Evolutionary conservation across 2,888 invertebrate genomes (phyloP).

Genomic region (Sinodicranocentrus sp.): DNA sequence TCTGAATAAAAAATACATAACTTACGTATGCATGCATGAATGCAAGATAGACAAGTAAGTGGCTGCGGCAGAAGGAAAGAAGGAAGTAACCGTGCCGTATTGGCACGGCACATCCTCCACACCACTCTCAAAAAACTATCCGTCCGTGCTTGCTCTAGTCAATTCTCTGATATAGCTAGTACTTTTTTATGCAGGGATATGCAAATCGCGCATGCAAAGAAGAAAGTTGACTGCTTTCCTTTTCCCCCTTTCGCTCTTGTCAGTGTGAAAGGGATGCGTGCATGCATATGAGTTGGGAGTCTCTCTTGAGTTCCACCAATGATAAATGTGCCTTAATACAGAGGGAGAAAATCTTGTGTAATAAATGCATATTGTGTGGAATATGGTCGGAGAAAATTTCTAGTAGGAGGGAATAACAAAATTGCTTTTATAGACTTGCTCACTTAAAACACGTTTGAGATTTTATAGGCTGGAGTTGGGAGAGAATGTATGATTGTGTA

Average conservation of each 20-base stretch:
- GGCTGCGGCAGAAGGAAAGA: conserved; percentile 18
- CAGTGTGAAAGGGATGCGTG: conserved; percentile 21
- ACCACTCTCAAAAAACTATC: no score
- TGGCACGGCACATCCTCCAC: conserved; percentile 6
- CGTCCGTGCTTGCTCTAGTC: conserved; percentile 1
- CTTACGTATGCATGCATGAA: conserved; percentile 64
- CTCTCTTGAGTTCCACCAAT: background rate
- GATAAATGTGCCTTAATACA: conserved; percentile 2
- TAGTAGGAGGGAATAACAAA: background rate
- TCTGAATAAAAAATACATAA: conserved; percentile 67
- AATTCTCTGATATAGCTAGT: conserved; percentile 1
- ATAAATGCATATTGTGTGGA: conserved; percentile 11
- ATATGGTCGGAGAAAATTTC: background rate
- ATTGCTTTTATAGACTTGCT: background rate
- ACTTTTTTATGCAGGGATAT: conserved; percentile 22
- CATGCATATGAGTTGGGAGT: background rate
- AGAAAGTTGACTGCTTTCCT: conserved; percentile 53
- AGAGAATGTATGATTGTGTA: background rate
- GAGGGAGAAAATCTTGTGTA: background rate
- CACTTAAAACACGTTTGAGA: no score
- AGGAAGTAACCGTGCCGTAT: conserved; percentile 47
- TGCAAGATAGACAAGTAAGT: conserved; percentile 64
- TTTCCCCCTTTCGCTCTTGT: conserved; percentile 56
- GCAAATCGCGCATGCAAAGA: conserved; percentile 67
- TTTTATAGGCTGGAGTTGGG: background rate